Evolutionary conservation across 2,888 invertebrate genomes (phyloP), one percentile per base, ranked within the genome.

Genomic region (Morpho achilles): DNA sequence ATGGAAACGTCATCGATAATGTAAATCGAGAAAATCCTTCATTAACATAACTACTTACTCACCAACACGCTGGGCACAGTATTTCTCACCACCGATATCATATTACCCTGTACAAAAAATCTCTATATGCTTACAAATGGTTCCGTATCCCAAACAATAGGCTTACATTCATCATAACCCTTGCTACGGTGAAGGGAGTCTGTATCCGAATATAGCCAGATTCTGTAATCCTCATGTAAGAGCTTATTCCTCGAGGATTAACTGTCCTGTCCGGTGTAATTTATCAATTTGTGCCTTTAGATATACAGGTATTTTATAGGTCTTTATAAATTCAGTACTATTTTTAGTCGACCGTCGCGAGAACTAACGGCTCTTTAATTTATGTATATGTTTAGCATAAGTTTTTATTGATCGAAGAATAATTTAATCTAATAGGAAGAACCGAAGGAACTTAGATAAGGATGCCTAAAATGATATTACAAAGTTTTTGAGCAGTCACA

Each of bases 211-310:
- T 41, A 60, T 58, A 56, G 55, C 64, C 58, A 56, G 67, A 68
- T 68, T 60, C 60, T 77, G 77, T 84, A 84, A 85, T 84, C 84
- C 77, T 69, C 65, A 63, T 66, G 70, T 84, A 82, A 85, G 77
- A 73, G 76, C 70, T 78, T 79, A 80, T 84, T 86, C 75, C 72
- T 69, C 71, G 69, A 67, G 81, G 84, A 86, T 86, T 87, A 86
- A 72, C 66, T 70, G 72, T 79, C 48, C 47, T 41, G 79, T 80
- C 76, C 77, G 63, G 63, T 73, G 79, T 83, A 76, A 84, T 87
- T 85, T 87, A 87, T 87, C 84, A 87, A 86, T 84, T 82, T 70
- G 69, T 70, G 67, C 56, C 64, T 67, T 63, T 54, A 64, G 62
- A 60, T 58, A 58, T 64, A 47, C 46, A 43, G 61, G 62, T 62